Base-by-base conservation (phyloP, 1,140 invertebrate species). In the Augochlora pura region DNA sequence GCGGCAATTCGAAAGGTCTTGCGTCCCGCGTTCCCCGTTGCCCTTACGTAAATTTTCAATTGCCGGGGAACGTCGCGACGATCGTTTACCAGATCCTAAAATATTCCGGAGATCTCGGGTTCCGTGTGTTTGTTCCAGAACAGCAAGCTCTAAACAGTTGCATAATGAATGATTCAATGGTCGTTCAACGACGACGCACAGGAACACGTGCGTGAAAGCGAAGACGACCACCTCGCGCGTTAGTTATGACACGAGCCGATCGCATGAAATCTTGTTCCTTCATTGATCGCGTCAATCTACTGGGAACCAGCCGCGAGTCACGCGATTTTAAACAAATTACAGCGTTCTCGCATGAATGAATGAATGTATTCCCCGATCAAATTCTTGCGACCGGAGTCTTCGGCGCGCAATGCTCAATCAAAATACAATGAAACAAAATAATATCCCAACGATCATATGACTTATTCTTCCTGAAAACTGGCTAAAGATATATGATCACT, bases 241-340 rank as follows among this genome's bases (percentile, higher is more conserved):
- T 10, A 73, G 32, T 49, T 75, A 57, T 75, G 10, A 39, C 49
- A 75, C n/a, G 57, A 39, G 25, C 10, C 6, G 63, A 39, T 57
- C 42, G n/a, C 27, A 66, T 66, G 63, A 57, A 66, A 59, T 66
- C 65, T 18, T 57, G 38, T 59, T 38, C 38, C n/a, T 27, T 16
- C 39, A 52, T 14, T 69, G 39, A 69, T 68, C 59, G 42, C 49
- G 27, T 1, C 60, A 68, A 60, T 76, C 25, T 65, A 68, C 39
- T 32, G 9, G 21, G 57, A 77, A 69, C 16, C 32, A 1, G 4
- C 7, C 0, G 21, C 69, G 74, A 76, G 25, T 68, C 65, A 60
- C 9, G 0, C 25, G 8, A 23, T 18, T 21, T 63, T 73, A 32
- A 73, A 46, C 23, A 62, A 62, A 25, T 39, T 62, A 18, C 57